These are phyloP conservation scores for Parthenolecanium corni DNA, from an alignment of 2,888 invertebrate species.

Conservation along the genomic window DNA sequence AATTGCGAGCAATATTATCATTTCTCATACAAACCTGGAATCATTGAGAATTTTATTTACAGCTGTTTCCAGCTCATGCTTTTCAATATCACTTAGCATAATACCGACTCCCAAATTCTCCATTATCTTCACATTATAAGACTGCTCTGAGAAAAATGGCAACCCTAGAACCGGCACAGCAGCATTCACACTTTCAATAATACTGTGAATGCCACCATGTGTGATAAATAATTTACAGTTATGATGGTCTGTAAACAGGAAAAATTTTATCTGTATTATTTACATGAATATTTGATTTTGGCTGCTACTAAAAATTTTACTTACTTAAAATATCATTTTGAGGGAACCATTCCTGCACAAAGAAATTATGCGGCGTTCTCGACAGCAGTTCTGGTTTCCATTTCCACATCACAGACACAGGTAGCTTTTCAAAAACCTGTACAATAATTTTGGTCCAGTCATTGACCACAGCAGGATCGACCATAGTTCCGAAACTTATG, in stretches of 20 bases:
- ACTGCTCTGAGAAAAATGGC: conserved; percentile 30
- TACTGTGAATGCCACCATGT: conserved; percentile 30
- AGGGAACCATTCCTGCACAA: conserved; percentile 30
- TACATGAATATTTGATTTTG: no score
- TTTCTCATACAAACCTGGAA: conserved; percentile 15
- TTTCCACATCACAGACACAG: conserved; percentile 30
- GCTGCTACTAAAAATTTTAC: neutral
- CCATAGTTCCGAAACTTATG: conserved; percentile 22
- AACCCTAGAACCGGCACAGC: conserved; percentile 29
- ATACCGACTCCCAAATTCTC: conserved; percentile 24
- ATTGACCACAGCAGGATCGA: neutral
- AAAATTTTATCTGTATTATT: no score
- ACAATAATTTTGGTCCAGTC: neutral
- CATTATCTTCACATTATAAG: conserved; percentile 21
- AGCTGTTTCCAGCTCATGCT: conserved; percentile 3
- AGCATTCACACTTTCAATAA: conserved; percentile 27
- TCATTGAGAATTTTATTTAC: conserved; percentile 24
- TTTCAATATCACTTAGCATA: conserved; percentile 7
- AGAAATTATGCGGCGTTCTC: conserved; percentile 17
- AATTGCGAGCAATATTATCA: no score
- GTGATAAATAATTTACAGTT: conserved; percentile 30
- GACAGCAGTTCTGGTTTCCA: conserved; percentile 19
- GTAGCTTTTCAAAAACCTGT: conserved; percentile 24
- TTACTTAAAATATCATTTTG: conserved; percentile 30
- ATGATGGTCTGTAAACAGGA: conserved; percentile 23